Evolutionary conservation across 2,888 invertebrate species (phyloP).

Genomic region (Xylota sylvarum): DNA sequence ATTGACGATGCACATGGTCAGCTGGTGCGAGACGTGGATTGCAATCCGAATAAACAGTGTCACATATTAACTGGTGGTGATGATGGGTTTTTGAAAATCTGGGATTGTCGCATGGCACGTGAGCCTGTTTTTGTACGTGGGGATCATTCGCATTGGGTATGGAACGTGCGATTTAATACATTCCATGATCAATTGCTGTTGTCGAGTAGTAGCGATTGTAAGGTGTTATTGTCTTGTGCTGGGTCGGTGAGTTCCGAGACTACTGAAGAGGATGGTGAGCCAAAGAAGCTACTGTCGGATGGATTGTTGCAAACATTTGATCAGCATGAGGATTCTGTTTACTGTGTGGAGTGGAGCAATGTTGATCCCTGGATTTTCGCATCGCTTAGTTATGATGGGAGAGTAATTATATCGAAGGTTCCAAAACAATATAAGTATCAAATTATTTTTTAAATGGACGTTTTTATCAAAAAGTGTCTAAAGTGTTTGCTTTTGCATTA

Average conservation of each 20-base stretch:
- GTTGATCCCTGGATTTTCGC: conserved; percentile 99
- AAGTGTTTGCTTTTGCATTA: too few relatives aligned
- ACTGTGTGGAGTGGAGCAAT: conserved; percentile 98
- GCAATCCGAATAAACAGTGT: conserved; percentile 99
- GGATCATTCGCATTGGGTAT: conserved; percentile 97
- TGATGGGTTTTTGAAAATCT: conserved; percentile 97
- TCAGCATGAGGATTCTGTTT: conserved; percentile 99
- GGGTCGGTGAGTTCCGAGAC: conserved; percentile 95
- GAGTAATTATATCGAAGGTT: conserved; percentile 96
- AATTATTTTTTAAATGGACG: conserved; percentile 89
- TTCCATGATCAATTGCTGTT: conserved; percentile 98
- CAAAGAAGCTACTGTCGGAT: conserved; percentile 87
- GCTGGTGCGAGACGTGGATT: conserved; percentile 95
- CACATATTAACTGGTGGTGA: conserved; percentile 97
- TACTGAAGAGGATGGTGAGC: conserved; percentile 79
- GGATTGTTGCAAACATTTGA: conserved; percentile 96
- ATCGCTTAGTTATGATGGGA: conserved; percentile 97
- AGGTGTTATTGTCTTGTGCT: conserved; percentile 94
- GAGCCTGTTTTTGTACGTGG: conserved; percentile 92
- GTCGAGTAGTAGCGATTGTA: conserved; percentile 97
- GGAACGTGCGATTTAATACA: conserved; percentile 97
- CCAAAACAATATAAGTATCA: conserved; percentile 98
- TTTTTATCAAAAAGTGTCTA: neutral
- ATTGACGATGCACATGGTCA: conserved; percentile 96
- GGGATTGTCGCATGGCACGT: conserved; percentile 95